A percentile compares a stretch with the other conserved stretches of the same genome.
Conservation (phyloP, 2,797 vertebrate species). For the Tenualosa ilisha region DNA sequence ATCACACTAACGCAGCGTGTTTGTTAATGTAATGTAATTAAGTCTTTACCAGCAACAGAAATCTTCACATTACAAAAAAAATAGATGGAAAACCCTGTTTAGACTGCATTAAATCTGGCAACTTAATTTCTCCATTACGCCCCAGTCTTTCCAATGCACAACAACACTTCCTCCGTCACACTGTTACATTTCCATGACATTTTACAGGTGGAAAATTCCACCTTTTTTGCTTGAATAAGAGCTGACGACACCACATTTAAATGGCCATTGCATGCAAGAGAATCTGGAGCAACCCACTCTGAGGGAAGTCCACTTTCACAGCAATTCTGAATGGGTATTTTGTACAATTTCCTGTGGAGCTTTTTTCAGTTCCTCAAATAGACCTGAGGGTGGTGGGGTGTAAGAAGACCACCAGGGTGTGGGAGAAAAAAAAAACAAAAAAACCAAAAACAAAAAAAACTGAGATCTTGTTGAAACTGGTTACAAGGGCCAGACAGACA, state of each 20-base stretch:
- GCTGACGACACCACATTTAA: neutral
- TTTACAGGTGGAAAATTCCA: constrained; percentile 56
- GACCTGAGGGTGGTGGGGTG: neutral
- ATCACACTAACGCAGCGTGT: too few species aligned
- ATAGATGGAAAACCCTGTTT: neutral
- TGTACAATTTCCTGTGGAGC: neutral
- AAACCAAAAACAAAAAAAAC: neutral
- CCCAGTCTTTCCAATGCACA: neutral
- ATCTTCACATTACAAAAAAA: neutral
- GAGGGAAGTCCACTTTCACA: neutral
- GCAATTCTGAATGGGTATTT: neutral
- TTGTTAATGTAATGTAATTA: too few species aligned
- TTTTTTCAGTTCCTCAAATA: constrained; percentile 8
- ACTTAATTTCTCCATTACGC: neutral
- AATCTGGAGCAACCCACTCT: neutral
- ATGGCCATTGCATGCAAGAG: neutral
- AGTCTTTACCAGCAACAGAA: too few species aligned
- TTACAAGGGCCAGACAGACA: neutral
- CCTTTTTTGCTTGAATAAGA: neutral
- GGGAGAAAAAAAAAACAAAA: neutral
- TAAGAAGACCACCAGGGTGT: neutral
- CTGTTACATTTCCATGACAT: constrained; percentile 45
- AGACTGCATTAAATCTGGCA: neutral
- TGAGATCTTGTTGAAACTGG: neutral
- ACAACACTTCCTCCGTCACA: neutral